Conservation (phyloP, 64 coral and sea anemone genomes). For the Platygyra sinensis region DNA sequence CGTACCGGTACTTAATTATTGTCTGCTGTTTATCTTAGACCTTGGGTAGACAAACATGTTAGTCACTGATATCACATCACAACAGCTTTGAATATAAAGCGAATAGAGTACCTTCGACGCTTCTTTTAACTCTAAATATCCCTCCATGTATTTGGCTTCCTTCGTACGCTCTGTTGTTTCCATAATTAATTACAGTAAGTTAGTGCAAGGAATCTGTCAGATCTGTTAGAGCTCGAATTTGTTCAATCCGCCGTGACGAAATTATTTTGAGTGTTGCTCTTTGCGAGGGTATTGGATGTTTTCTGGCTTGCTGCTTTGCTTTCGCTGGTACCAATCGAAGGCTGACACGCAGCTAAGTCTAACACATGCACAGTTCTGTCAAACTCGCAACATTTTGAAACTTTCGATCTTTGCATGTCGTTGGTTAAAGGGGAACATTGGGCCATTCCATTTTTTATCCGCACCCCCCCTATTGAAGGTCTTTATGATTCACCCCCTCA, state of each 20-base stretch:
- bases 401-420: neutral
- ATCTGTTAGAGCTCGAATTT: neutral
- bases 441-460: too few relatives aligned
- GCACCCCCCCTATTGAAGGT: too few relatives aligned
- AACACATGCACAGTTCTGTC: neutral
- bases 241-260: slow-evolving; percentile 2
- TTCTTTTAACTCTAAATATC: slow-evolving; percentile 30
- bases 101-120: slow-evolving; percentile 1
- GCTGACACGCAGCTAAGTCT: neutral
- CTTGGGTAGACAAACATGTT: neutral
- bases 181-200: neutral
- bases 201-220: neutral
- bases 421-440: too few relatives aligned
- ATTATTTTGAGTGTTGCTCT: neutral
- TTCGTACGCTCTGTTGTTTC: slow-evolving; percentile 1
- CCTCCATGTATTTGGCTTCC: slow-evolving; percentile 38
- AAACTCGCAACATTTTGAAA: neutral
- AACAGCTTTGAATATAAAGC: neutral
- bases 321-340: neutral
- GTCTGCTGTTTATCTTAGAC: neutral
- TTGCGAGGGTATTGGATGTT: neutral
- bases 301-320: neutral
- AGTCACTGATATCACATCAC: neutral
- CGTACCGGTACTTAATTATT: neutral
- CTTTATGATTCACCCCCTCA: too few relatives aligned